Evolutionary conservation across 1,140 invertebrate species (phyloP).

Genomic region (Tenebrio molitor): DNA sequence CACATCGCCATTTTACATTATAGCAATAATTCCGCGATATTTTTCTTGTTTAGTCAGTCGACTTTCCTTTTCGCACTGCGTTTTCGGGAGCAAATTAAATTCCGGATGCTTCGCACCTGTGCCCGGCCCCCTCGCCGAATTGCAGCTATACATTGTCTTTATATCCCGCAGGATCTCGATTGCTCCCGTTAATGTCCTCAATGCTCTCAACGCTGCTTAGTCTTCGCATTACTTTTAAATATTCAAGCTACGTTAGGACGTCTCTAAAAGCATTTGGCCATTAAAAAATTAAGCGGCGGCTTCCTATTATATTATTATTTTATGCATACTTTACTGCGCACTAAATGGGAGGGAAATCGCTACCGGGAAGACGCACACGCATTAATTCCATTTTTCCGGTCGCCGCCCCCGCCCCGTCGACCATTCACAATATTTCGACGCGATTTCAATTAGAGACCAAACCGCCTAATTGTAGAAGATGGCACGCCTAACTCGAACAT

Average conservation of each 20-base stretch:
- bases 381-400: slow-evolving; percentile 13
- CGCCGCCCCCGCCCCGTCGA: neutral
- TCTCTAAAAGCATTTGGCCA: slow-evolving; percentile 67
- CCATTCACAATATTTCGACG: slow-evolving; percentile 13
- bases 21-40: slow-evolving; percentile 10
- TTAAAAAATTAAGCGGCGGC: slow-evolving; percentile 66
- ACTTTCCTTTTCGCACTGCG: neutral
- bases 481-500: slow-evolving; percentile 46
- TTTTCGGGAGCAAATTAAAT: slow-evolving; percentile 44
- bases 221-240: slow-evolving; percentile 65
- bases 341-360: slow-evolving; percentile 63
- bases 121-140: slow-evolving; percentile 49
- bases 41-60: slow-evolving; percentile 13
- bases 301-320: slow-evolving; percentile 66
- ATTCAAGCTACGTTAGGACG: slow-evolving; percentile 64
- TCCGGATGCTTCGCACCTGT: slow-evolving; percentile 46
- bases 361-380: slow-evolving; percentile 7
- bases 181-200: slow-evolving; percentile 49
- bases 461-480: slow-evolving; percentile 36
- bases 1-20: neutral
- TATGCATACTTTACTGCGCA: slow-evolving; percentile 63
- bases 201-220: slow-evolving; percentile 55
- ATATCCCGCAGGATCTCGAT: slow-evolving; percentile 54
- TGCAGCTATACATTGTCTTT: slow-evolving; percentile 57
- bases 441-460: slow-evolving; percentile 18